phyloP scores from a whole-genome alignment of 2,888 invertebrate genomes.

The Caradrina kadenii region DNA sequence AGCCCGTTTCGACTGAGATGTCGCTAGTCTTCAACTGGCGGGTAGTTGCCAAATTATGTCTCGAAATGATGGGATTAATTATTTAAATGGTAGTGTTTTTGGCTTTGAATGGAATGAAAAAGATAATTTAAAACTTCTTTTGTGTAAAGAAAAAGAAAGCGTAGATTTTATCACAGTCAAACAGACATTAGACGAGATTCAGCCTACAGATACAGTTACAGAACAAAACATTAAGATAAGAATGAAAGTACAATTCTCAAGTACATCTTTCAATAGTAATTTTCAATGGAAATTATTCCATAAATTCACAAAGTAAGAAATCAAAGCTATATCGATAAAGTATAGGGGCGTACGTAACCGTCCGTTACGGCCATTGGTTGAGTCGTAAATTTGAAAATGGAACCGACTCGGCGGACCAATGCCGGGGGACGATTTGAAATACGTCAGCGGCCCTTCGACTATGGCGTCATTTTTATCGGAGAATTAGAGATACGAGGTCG shows the following conservation, averaged over 20 bases:
- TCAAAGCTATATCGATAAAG: conserved; percentile 65
- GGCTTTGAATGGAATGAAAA: background rate
- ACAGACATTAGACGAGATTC: conserved; percentile 5
- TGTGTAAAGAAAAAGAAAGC: background rate
- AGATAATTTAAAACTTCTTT: background rate
- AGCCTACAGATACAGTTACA: background rate
- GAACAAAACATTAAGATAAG: conserved; percentile 1
- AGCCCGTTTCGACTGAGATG: conserved; percentile 29
- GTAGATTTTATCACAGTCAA: background rate
- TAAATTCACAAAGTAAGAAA: conserved; percentile 56
- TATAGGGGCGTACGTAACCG: conserved; percentile 58
- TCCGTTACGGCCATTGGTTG: conserved; percentile 68
- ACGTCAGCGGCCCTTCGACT: conserved; percentile 47
- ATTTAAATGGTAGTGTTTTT: conserved; percentile 14
- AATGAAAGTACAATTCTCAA: background rate
- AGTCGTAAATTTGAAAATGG: conserved; percentile 79
- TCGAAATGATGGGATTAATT: conserved; percentile 15
- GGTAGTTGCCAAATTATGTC: conserved; percentile 41
- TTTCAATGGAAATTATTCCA: conserved; percentile 47
- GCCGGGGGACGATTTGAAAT: conserved; percentile 60
- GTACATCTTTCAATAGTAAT: conserved; percentile 26
- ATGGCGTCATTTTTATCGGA: conserved; percentile 56
- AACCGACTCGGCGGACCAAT: conserved; percentile 68
- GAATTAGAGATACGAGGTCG: conserved; percentile 37
- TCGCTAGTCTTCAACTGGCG: conserved; percentile 9